Conservation (phyloP, 64 coral and sea anemone genomes). For the Pocillopora verrucosa region DNA sequence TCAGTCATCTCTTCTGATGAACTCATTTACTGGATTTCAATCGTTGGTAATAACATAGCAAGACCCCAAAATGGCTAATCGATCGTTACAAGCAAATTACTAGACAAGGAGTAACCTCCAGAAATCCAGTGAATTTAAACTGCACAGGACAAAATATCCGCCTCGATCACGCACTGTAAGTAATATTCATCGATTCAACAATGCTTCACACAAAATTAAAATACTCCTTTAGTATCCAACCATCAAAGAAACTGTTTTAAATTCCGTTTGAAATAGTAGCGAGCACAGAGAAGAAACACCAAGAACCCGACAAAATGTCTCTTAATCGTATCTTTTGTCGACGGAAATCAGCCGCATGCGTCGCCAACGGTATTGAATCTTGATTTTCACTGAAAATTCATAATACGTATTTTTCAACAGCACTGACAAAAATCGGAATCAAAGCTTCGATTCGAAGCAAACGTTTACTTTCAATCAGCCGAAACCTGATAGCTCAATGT, state of each 20-base stretch:
- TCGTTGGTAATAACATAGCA: background rate
- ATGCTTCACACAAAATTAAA: background rate
- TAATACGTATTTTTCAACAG: background rate
- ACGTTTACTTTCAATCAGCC: background rate
- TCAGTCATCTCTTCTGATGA: background rate
- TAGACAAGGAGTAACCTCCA: background rate
- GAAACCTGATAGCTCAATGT: no score
- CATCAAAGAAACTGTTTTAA: background rate
- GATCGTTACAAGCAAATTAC: background rate
- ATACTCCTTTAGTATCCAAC: background rate
- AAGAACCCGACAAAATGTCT: slow-evolving; percentile 2
- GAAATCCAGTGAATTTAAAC: background rate
- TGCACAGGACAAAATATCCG: background rate
- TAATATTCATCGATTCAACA: background rate
- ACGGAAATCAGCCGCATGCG: background rate
- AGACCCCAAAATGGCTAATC: background rate
- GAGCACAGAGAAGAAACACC: background rate
- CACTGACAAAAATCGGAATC: background rate
- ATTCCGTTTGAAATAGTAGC: background rate
- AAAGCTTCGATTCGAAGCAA: background rate
- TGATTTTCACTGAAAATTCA: background rate
- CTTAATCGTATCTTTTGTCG: background rate
- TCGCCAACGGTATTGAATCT: background rate
- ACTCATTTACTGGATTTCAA: background rate
- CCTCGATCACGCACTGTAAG: background rate